Evolutionary conservation across 2,797 vertebrate species (phyloP).

Genomic region (Hyperoplus lanceolatus): DNA sequence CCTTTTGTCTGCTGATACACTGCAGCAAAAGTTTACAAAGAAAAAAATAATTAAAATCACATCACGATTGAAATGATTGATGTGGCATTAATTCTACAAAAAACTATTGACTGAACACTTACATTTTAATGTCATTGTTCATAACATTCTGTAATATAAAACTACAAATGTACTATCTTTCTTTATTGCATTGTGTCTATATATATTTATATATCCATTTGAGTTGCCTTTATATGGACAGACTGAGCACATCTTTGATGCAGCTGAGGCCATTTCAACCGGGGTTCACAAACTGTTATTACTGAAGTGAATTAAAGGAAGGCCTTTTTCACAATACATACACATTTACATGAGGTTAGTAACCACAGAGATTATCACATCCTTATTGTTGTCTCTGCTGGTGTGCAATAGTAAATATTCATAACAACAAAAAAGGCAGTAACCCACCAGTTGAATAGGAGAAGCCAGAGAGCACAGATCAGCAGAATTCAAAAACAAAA

Average conservation of each 20-base stretch:
- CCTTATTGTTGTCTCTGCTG: conserved; percentile 73
- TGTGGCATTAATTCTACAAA: conserved; percentile 43
- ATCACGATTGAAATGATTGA: conserved; percentile 34
- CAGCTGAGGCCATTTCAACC: conserved; percentile 45
- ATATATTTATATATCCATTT: conserved; percentile 21
- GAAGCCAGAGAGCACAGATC: conserved; percentile 71
- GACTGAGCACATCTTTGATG: conserved; percentile 54
- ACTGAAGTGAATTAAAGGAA: conserved; percentile 45
- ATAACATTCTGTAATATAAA: conserved; percentile 66
- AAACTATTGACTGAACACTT: conserved; percentile 39
- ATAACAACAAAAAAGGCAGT: conserved; percentile 27
- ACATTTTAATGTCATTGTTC: conserved; percentile 38
- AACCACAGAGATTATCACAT: conserved; percentile 49
- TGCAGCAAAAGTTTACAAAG: neutral
- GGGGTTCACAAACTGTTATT: conserved; percentile 37
- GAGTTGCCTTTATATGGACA: conserved; percentile 40
- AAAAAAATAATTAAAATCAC: conserved; percentile 33
- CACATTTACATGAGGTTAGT: conserved; percentile 47
- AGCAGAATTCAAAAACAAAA: conserved; percentile 55
- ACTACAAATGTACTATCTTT: conserved; percentile 68
- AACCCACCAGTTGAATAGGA: conserved; percentile 61
- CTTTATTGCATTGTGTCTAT: conserved; percentile 70
- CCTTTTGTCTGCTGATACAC: conserved; percentile 16
- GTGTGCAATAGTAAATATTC: conserved; percentile 69
- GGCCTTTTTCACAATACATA: conserved; percentile 36